Evolutionary conservation across 2,113 vertebrate genomes (phyloP), one percentile per base, ranked within the genome.

Genomic region (Raja brachyura): DNA sequence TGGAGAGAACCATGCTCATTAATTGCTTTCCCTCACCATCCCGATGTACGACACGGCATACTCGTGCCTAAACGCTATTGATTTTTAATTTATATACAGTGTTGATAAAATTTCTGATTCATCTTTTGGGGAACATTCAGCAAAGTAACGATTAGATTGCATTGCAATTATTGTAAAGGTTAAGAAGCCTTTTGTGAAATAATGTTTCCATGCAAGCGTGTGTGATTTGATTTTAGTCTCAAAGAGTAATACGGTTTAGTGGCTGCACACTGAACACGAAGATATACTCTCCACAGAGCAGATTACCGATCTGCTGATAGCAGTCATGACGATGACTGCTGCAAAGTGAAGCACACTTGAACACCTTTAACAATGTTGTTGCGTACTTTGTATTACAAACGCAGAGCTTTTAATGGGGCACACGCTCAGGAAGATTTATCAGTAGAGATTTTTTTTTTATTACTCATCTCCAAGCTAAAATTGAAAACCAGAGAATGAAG

Each of bases 401-500:
- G 73, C 68, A 92, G 48, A 92, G 68, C 33, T 25, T 25, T 92
- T 73, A 33, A 70, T 92, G 39, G 25, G 66, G 33, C 68, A 74
- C 18, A 70, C n/a, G 22, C 68, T 73, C 66, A 54, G 31, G 33
- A 70, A 54, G 90, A 92, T 92, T 92, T 92, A 73, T 92, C 33
- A 70, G 70, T 48, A 20, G 39, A 73, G 90, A 70, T 73, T 70
- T 73, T 92, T 86, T 28, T 73, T 92, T 66, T 66, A 92, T 73
- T 92, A 54, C 90, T 90, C 70, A 92, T 66, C 90, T 92, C 9
- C 31, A 92, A 68, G 68, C 33, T 92, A 92, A 92, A 92, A 73
- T 73, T 25, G 68, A 74, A 92, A 92, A 92, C 48, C 68, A 92
- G 33, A 22, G 33, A 73, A 39, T 74, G 70, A 92, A 68, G 68